These are phyloP conservation scores for Tortrix viridana DNA, from an alignment of 2,888 invertebrate species.

Conservation along the genomic window DNA sequence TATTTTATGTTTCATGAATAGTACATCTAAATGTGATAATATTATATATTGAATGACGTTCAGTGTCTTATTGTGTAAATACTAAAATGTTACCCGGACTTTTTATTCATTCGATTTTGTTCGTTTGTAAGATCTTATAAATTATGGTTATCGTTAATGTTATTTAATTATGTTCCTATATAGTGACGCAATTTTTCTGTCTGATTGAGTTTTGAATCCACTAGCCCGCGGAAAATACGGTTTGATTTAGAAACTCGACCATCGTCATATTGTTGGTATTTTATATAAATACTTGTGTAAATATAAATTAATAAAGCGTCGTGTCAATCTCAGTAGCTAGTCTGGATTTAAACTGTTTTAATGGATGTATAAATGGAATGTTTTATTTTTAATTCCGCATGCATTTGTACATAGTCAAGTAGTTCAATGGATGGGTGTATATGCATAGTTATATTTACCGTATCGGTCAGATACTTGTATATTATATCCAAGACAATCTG, in stretches of 20 bases:
- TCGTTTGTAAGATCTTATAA: slow-evolving; percentile 33
- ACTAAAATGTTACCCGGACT: slow-evolving; percentile 54
- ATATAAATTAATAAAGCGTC: slow-evolving; percentile 16
- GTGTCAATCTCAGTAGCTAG: slow-evolving; percentile 25
- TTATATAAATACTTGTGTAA: slow-evolving; percentile 16
- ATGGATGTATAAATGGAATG: slow-evolving; percentile 40
- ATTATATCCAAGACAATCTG: slow-evolving; percentile 42
- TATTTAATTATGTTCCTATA: slow-evolving; percentile 33
- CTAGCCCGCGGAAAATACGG: slow-evolving; percentile 1
- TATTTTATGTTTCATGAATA: slow-evolving; percentile 32
- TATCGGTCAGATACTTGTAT: slow-evolving; percentile 37
- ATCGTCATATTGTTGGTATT: neutral
- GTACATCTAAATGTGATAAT: slow-evolving; percentile 38
- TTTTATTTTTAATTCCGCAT: slow-evolving; percentile 51
- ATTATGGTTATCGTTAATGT: slow-evolving; percentile 16
- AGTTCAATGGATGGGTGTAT: slow-evolving; percentile 36
- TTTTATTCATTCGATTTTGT: slow-evolving; percentile 44
- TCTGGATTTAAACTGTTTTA: slow-evolving; percentile 49
- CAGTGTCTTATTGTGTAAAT: slow-evolving; percentile 59
- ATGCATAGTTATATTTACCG: slow-evolving; percentile 34
- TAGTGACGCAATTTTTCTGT: slow-evolving; percentile 17
- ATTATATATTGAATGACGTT: slow-evolving; percentile 31
- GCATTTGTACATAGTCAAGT: slow-evolving; percentile 49
- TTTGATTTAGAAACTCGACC: neutral
- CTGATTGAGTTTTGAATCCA: slow-evolving; percentile 14